Base-by-base conservation (phyloP, 1,140 invertebrate species). In the Orius insidiosus region DNA sequence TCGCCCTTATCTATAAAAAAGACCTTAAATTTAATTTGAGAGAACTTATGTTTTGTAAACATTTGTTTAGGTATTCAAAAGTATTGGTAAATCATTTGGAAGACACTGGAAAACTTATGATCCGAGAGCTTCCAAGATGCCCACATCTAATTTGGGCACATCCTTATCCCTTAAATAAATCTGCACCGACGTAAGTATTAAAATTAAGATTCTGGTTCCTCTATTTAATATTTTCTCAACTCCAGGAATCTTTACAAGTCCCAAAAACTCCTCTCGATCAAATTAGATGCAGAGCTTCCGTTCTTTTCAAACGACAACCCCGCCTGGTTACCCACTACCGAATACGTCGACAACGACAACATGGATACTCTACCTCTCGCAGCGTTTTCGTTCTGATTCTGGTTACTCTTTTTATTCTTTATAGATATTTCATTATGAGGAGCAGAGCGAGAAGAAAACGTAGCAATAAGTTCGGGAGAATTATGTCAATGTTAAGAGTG, bases 171-270 rank as follows among this genome's bases (percentile, higher is more conserved):
- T 54, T 83, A 10, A 85, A 85, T 54, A 71, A 75, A 61, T 77
- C 78, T 47, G 74, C 75, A 24, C 75, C 78, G 45, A 63, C 64
- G 74, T 76, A 61, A 65, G 69, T 70, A 14, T 11, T 6, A 6
- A 38, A 16, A n/a, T n/a, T 47, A 7, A 8, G 7, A 13, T n/a
- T 40, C 4, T n/a, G 18, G 10, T 15, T 8, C 9, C 33, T 40
- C 14, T 38, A 7, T 47, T 14, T 47, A 5, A 44, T 7, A 33
- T 52, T 43, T 44, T 34, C 51, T 37, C 64, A 64, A 50, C 49
- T 46, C 1, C 57, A 77, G 74, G 43, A 78, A 79, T 60, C 64
- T 81, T 40, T 81, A 80, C 57, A 78, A 80, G 56, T 70, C 75
- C 2, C 78, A 81, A 55, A 79, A 78, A 58, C 54, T 81, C 15